A percentile compares a stretch with the other conserved stretches of the same genome.
phyloP scores from a whole-genome alignment of 2,113 vertebrate genomes.

The Oceanodroma tethys region DNA sequence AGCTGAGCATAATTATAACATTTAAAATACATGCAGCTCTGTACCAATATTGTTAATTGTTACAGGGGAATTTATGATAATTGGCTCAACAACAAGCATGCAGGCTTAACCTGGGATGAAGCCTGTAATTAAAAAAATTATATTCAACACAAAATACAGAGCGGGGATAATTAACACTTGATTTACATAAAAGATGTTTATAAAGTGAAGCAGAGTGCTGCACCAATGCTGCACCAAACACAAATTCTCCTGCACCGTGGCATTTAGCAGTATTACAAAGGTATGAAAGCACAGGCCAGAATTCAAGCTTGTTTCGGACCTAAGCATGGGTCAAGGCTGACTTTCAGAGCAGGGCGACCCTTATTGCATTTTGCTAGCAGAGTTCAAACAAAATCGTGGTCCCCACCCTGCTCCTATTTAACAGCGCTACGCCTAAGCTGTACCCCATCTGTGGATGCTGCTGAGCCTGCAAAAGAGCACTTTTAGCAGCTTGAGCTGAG shows the following conservation, averaged over 20 bases:
- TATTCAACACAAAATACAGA: constrained; percentile 75
- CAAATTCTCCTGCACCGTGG: accelerated
- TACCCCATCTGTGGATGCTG: neutral
- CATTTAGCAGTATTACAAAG: neutral
- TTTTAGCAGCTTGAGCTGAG: neutral
- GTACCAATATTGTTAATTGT: constrained; percentile 95
- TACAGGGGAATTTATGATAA: constrained; percentile 97
- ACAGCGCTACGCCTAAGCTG: neutral
- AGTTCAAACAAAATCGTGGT: neutral
- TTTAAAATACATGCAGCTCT: constrained; percentile 88
- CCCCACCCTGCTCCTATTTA: neutral
- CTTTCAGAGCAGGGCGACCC: neutral
- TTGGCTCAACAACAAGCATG: constrained; percentile 89
- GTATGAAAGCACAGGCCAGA: neutral
- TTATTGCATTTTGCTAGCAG: neutral
- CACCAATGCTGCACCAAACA: neutral
- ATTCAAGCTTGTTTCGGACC: neutral
- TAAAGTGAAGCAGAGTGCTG: neutral
- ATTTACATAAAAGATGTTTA: constrained; percentile 79
- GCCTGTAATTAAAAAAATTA: constrained; percentile 83
- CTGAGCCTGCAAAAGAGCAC: neutral
- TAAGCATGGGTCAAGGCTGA: neutral
- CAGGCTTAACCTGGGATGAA: constrained; percentile 72
- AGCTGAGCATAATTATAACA: constrained; percentile 98
- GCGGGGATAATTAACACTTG: constrained; percentile 80